Evolutionary conservation across 2,113 vertebrate species (phyloP).

Genomic region (Andinoacara biseriatus): DNA sequence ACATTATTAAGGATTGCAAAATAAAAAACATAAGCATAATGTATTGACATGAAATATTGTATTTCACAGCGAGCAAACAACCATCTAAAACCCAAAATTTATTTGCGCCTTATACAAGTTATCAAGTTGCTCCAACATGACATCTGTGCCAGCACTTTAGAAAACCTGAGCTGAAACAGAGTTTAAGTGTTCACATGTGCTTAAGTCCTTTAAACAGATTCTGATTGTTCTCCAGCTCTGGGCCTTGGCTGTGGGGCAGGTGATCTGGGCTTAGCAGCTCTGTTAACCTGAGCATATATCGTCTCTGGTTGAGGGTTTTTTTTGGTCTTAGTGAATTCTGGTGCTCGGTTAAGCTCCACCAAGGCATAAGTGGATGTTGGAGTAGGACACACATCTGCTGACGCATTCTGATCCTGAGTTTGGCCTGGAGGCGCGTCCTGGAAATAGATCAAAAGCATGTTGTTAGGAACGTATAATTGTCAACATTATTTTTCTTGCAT

Average conservation of each 20-base stretch:
- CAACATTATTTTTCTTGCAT: too few species aligned
- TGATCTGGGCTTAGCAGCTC: not conserved
- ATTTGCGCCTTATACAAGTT: not conserved
- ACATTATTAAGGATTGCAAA: accelerated
- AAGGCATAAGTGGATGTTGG: constrained; percentile 6
- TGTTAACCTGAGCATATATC: constrained; percentile 10
- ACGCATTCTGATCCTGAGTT: not conserved
- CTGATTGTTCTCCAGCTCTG: not conserved
- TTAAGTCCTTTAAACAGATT: not conserved
- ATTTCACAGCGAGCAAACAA: not conserved
- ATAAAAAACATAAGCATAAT: accelerated
- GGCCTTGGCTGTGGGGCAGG: not conserved
- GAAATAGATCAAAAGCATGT: not conserved
- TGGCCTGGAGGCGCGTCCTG: accelerated
- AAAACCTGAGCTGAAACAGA: not conserved
- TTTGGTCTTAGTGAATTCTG: not conserved
- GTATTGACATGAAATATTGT: not conserved
- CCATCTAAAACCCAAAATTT: not conserved
- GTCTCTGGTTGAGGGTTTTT: not conserved
- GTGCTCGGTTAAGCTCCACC: not conserved
- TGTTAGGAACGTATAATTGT: not conserved
- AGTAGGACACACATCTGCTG: not conserved
- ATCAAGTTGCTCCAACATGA: accelerated
- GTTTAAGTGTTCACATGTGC: not conserved
- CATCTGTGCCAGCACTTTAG: not conserved